Evolutionary conservation across 35 echinoderm and acorn worm species (phyloP).

Genomic region (Patiria miniata): DNA sequence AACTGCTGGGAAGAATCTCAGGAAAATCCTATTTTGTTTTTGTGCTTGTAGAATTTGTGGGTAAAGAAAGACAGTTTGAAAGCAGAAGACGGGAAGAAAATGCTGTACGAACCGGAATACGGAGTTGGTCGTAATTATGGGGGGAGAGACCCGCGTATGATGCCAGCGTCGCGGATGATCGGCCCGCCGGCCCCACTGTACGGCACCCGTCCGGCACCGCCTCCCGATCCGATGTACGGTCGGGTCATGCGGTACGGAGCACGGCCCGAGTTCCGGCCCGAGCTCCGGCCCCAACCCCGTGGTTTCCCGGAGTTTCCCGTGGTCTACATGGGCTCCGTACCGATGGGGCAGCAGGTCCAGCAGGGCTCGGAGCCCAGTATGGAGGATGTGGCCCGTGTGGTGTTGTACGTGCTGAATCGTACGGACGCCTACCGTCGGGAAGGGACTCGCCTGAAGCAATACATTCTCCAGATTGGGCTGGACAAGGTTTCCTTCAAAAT

Average conservation of each 20-base stretch:
- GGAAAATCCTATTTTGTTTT: too few species aligned
- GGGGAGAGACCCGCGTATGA: too few species aligned
- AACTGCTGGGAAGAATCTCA: too few species aligned
- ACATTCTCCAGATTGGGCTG: background rate
- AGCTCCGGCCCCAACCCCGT: background rate
- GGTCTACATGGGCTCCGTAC: background rate
- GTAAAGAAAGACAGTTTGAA: too few species aligned
- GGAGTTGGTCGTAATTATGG: too few species aligned
- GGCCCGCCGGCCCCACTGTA: too few species aligned
- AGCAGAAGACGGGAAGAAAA: too few species aligned
- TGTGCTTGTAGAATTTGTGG: too few species aligned
- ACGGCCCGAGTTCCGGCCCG: background rate
- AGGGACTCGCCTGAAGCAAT: background rate
- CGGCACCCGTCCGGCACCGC: too few species aligned
- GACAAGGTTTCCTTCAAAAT: background rate
- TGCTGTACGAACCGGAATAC: too few species aligned
- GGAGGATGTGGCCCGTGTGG: conserved; percentile 3
- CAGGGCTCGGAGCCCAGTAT: background rate
- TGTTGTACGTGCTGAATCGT: background rate
- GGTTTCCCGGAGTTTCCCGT: background rate
- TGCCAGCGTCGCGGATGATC: too few species aligned
- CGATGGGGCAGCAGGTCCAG: background rate
- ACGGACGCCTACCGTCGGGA: background rate
- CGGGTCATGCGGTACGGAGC: background rate
- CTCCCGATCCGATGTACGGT: background rate